These are phyloP conservation scores for Brevimyrus niger DNA, from an alignment of 2,113 vertebrate species.

Conservation along the genomic window DNA sequence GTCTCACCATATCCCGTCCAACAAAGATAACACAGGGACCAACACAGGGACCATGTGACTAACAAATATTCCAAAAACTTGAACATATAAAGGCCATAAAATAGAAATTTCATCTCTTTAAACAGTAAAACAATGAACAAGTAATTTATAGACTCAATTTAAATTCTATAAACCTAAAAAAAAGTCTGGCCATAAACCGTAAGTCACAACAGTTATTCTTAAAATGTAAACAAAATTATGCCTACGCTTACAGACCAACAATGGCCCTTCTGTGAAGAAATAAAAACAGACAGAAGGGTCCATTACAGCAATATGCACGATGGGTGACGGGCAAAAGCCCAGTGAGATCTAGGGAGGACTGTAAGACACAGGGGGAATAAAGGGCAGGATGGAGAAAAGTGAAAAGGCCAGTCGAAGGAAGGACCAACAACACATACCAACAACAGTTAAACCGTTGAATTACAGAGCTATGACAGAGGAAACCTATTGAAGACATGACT, in stretches of 20 bases:
- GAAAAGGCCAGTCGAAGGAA: neutral
- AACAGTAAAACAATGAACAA: neutral
- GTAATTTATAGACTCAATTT: neutral
- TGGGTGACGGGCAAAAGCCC: neutral
- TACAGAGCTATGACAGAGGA: neutral
- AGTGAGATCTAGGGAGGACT: neutral
- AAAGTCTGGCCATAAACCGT: neutral
- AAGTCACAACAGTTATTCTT: constrained; percentile 7
- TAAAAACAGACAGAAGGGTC: neutral
- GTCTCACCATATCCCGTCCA: neutral
- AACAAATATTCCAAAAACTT: constrained; percentile 2
- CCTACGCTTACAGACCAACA: neutral
- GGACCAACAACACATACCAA: constrained; percentile 1
- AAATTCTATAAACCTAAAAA: constrained; percentile 7
- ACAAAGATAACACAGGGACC: neutral
- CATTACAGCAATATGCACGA: neutral
- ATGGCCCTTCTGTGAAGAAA: neutral
- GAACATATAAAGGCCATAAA: constrained; percentile 4
- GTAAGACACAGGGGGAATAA: neutral
- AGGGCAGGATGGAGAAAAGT: neutral
- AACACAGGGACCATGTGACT: neutral
- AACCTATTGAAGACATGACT: constrained; percentile 33
- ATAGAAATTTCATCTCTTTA: neutral
- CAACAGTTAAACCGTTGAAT: neutral
- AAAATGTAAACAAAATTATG: constrained; percentile 14